Conservation (phyloP, 2,888 invertebrate species). For the Dicyrtoma fusca region DNA sequence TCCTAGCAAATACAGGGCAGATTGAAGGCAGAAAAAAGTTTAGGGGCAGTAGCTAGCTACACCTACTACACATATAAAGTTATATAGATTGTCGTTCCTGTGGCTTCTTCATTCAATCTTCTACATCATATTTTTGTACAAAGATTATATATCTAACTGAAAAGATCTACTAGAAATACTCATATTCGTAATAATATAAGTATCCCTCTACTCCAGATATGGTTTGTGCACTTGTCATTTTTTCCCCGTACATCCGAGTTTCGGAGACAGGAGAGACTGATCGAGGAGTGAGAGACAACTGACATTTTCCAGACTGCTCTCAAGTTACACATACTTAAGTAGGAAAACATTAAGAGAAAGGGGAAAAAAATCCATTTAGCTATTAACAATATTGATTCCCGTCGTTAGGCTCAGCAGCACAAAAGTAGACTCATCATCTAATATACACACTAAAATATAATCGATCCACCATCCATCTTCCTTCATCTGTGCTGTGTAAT, state of each 20-base stretch:
- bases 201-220: no score
- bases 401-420: slow-evolving; percentile 15
- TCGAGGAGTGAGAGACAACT: slow-evolving; percentile 16
- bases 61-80: background rate
- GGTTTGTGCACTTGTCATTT: slow-evolving; percentile 8
- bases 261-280: background rate
- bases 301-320: slow-evolving; percentile 31
- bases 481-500: no score
- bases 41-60: no score
- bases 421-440: background rate
- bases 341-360: slow-evolving; percentile 29
- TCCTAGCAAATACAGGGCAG: no score
- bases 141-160: background rate
- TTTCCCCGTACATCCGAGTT: background rate
- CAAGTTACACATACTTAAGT: slow-evolving; percentile 30
- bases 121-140: background rate
- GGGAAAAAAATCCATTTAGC: slow-evolving; percentile 19
- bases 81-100: background rate
- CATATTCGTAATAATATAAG: no score
- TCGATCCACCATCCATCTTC: no score
- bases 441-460: background rate
- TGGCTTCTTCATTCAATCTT: slow-evolving; percentile 3
- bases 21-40: no score
- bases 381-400: slow-evolving; percentile 35
- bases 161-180: no score